These are phyloP conservation scores for Pristionchus fissidentatus DNA, from an alignment of 2,888 invertebrate genomes.

Conservation along the genomic window DNA sequence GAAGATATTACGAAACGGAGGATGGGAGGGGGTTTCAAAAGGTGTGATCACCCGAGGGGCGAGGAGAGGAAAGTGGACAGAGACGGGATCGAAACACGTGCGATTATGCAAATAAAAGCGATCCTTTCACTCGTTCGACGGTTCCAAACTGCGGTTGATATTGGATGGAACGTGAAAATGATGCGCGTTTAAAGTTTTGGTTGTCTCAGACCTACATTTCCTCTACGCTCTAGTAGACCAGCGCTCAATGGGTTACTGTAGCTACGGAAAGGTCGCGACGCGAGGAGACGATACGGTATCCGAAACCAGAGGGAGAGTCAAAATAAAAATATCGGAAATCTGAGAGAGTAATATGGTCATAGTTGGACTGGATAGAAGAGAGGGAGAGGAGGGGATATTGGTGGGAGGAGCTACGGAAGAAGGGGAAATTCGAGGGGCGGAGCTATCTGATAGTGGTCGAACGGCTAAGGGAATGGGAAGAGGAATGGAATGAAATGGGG, in stretches of 20 bases:
- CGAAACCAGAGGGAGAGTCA: neutral
- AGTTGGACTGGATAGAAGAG: neutral
- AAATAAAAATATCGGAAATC: slow-evolving; percentile 30
- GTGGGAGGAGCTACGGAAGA: neutral
- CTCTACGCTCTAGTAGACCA: too few species aligned
- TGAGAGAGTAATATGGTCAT: slow-evolving; percentile 36
- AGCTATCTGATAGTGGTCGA: slow-evolving; percentile 30
- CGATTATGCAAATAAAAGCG: slow-evolving; percentile 13
- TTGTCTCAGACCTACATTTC: too few species aligned
- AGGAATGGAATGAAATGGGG: neutral
- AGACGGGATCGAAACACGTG: neutral
- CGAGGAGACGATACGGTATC: slow-evolving; percentile 26
- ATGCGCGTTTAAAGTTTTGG: too few species aligned
- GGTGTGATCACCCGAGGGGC: neutral
- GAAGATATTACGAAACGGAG: neutral
- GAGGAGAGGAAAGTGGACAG: neutral
- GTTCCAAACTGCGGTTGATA: neutral
- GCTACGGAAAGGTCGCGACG: too few species aligned
- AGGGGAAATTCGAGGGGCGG: slow-evolving; percentile 24
- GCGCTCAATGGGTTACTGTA: too few species aligned
- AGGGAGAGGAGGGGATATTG: neutral
- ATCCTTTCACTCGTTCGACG: neutral
- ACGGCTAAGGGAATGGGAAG: neutral
- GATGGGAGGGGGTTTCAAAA: slow-evolving; percentile 20
- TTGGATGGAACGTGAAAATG: too few species aligned